Conservation (phyloP, 2,113 vertebrate genomes). For the Gobio gobio region DNA sequence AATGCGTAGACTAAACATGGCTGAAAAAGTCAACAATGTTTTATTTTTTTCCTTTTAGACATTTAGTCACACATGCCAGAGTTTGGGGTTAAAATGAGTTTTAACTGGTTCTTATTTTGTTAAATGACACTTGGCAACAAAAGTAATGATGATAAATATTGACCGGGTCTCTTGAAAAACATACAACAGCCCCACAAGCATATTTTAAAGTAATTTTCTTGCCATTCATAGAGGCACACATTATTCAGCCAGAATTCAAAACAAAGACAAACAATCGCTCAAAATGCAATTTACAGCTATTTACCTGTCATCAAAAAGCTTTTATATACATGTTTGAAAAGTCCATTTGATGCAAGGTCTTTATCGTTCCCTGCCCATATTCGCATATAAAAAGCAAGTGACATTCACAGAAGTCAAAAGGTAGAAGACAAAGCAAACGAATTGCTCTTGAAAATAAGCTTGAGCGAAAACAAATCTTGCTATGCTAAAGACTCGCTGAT, state of each 20-base stretch:
- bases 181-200: constrained; percentile 27
- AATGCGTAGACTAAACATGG: constrained; percentile 1
- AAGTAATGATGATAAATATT: constrained; percentile 51
- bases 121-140: constrained; percentile 34
- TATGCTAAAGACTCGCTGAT: background rate
- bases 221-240: constrained; percentile 69
- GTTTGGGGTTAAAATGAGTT: background rate
- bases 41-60: background rate
- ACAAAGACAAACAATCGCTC: constrained; percentile 72
- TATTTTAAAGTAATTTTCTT: constrained; percentile 62
- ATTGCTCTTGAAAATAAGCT: constrained; percentile 40
- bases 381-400: constrained; percentile 57
- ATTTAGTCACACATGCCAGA: background rate
- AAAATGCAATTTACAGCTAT: constrained; percentile 72
- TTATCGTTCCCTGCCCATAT: constrained; percentile 39
- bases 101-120: constrained; percentile 11
- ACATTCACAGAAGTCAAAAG: constrained; percentile 67
- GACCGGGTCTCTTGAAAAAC: constrained; percentile 45
- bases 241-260: constrained; percentile 70
- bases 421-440: constrained; percentile 46
- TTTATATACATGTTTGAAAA: constrained; percentile 65
- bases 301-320: constrained; percentile 73
- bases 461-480: constrained; percentile 29
- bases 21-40: background rate
- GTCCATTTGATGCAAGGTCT: constrained; percentile 53